These are phyloP conservation scores for Minunthozetes semirufus DNA, from an alignment of 2,888 invertebrate genomes.

Conservation along the genomic window DNA sequence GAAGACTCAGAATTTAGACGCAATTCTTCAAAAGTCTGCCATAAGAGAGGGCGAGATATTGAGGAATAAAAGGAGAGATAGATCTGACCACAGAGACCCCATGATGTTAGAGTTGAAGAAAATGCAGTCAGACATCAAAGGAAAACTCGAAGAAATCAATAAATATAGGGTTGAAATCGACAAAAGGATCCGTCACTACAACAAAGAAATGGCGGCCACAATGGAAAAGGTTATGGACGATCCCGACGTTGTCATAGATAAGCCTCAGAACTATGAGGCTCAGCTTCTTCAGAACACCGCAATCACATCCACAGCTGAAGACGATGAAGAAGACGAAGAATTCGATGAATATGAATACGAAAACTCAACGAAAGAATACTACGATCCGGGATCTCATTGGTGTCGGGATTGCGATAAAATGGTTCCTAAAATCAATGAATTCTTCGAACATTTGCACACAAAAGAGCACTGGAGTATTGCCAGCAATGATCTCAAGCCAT, in stretches of 20 bases:
- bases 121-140: slow-evolving; percentile 17
- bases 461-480: slow-evolving; percentile 16
- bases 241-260: background rate
- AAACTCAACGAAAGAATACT: slow-evolving; percentile 10
- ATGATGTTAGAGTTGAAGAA: background rate
- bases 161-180: slow-evolving; percentile 1
- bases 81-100: slow-evolving; percentile 8
- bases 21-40: background rate
- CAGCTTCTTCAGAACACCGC: background rate
- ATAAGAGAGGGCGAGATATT: slow-evolving; percentile 9
- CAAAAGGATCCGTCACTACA: background rate
- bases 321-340: background rate
- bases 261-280: slow-evolving; percentile 9
- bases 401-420: slow-evolving; percentile 33
- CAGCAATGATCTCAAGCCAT: background rate
- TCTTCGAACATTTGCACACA: slow-evolving; percentile 31
- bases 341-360: background rate
- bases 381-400: slow-evolving; percentile 35
- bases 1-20: background rate
- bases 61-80: background rate
- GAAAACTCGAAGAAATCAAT: slow-evolving; percentile 10
- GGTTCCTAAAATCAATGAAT: slow-evolving; percentile 1
- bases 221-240: background rate
- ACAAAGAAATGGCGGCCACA: background rate
- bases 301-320: background rate